Conservation (phyloP, 2,113 vertebrate genomes). For the Ivindomyrus marchei region DNA sequence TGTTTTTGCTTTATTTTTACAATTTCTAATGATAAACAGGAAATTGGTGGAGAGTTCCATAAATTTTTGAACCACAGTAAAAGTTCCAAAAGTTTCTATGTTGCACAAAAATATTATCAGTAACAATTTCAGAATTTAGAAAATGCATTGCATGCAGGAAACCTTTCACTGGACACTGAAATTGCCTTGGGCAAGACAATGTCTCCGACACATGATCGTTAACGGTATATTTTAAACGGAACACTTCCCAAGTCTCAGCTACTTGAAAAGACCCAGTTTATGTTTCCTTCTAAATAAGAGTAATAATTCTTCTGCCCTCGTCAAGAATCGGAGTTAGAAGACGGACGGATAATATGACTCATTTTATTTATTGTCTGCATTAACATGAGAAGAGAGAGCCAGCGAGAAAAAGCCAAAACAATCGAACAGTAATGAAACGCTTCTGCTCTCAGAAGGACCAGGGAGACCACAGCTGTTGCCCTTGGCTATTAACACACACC, state of each 20-base stretch:
- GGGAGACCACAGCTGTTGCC: background rate
- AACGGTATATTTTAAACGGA: background rate
- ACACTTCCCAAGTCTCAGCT: background rate
- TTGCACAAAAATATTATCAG: background rate
- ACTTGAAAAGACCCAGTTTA: background rate
- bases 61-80: background rate
- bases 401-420: background rate
- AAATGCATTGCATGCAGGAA: background rate
- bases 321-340: background rate
- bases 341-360: background rate
- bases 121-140: constrained; percentile 1
- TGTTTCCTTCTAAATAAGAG: background rate
- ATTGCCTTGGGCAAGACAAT: background rate
- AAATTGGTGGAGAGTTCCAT: background rate
- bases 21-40: background rate
- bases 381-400: background rate
- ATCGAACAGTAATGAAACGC: background rate
- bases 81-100: background rate
- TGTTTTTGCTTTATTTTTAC: background rate
- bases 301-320: background rate
- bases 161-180: background rate
- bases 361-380: background rate
- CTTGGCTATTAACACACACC: background rate
- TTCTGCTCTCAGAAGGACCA: background rate
- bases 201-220: background rate